These are phyloP conservation scores for Serranus cabrilla DNA, from an alignment of 2,797 vertebrate species.

Conservation along the genomic window DNA sequence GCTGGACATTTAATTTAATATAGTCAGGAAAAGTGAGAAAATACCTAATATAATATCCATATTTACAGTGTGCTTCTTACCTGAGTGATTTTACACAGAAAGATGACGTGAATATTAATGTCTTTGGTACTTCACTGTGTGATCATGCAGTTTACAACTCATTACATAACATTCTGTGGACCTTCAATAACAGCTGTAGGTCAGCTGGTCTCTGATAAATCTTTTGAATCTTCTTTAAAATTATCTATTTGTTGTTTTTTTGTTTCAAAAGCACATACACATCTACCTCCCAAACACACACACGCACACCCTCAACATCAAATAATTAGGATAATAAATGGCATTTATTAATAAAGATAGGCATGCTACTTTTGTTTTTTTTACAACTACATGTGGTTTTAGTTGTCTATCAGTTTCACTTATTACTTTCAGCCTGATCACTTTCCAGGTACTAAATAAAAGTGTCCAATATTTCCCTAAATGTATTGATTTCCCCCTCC, in stretches of 20 bases:
- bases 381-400: too few species aligned
- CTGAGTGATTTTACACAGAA: background rate
- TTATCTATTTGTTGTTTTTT: background rate
- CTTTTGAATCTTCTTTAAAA: background rate
- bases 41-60: background rate
- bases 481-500: too few species aligned
- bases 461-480: too few species aligned
- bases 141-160: slow-evolving; percentile 4
- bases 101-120: background rate
- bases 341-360: too few species aligned
- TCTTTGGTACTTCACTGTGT: background rate
- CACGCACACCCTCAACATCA: too few species aligned
- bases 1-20: background rate
- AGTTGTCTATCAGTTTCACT: too few species aligned
- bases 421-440: too few species aligned
- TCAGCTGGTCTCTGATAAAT: slow-evolving; percentile 2
- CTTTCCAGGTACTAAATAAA: too few species aligned
- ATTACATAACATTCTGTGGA: slow-evolving; percentile 33
- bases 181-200: slow-evolving; percentile 1
- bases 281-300: too few species aligned
- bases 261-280: too few species aligned
- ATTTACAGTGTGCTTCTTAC: background rate
- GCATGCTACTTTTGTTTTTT: too few species aligned
- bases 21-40: background rate
- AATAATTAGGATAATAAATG: too few species aligned